Percentiles rank a stretch among this genome's conserved stretches.
phyloP scores from a whole-genome alignment of 2,888 invertebrate genomes.

The Meghimatium bilineatum region DNA sequence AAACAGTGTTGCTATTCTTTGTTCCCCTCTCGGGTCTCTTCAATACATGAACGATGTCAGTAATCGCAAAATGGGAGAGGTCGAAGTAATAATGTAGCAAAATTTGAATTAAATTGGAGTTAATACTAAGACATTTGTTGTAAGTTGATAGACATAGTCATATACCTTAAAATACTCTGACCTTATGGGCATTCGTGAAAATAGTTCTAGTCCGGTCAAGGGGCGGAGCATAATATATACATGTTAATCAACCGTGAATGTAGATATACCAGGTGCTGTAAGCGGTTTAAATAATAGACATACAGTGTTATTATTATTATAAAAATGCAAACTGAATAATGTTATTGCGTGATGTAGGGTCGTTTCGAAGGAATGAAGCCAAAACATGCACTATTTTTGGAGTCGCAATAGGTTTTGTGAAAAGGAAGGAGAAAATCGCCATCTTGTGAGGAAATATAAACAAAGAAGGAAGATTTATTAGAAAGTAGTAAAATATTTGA shows the following conservation, averaged over 20 bases:
- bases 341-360: neutral
- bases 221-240: constrained; percentile 19
- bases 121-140: too few species aligned
- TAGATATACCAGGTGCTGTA: neutral
- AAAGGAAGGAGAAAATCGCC: constrained; percentile 42
- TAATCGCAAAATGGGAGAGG: too few species aligned
- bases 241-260: neutral
- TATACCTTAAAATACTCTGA: neutral
- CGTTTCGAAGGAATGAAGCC: neutral
- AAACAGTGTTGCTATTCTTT: too few species aligned
- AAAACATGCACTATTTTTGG: constrained; percentile 1
- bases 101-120: too few species aligned
- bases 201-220: constrained; percentile 16
- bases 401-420: constrained; percentile 6
- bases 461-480: constrained; percentile 28
- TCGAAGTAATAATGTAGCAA: too few species aligned
- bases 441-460: constrained; percentile 42
- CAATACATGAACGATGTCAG: too few species aligned
- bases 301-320: neutral
- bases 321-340: neutral
- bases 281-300: neutral
- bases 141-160: too few species aligned
- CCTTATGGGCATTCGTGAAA: neutral
- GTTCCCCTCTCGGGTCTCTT: too few species aligned
- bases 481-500: neutral